Percentiles rank a stretch among this genome's conserved stretches.
Evolutionary conservation across 1,140 invertebrate species (phyloP).

Genomic region (Bombus waltoni): DNA sequence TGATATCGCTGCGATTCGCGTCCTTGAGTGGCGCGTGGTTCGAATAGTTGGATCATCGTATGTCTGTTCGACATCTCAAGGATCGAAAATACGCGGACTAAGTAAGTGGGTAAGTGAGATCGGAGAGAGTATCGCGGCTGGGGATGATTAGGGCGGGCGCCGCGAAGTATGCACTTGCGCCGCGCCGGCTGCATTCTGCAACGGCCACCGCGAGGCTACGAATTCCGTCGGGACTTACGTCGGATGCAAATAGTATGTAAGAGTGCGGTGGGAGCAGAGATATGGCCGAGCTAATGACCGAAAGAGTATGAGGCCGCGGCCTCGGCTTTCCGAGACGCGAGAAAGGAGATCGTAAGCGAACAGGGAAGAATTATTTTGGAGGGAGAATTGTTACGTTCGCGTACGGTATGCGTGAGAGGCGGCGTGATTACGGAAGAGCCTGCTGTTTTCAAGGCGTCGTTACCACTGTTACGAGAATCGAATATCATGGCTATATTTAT

Average conservation of each 20-base stretch:
- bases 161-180: slow-evolving; percentile 61
- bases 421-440: no score
- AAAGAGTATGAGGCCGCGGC: slow-evolving; percentile 68
- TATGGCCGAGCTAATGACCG: slow-evolving; percentile 67
- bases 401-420: neutral
- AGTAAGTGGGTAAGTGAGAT: slow-evolving; percentile 58
- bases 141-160: slow-evolving; percentile 69
- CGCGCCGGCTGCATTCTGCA: slow-evolving; percentile 59
- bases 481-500: no score
- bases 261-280: slow-evolving; percentile 62
- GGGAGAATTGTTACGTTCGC: slow-evolving; percentile 18
- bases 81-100: slow-evolving; percentile 42
- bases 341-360: slow-evolving; percentile 60
- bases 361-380: slow-evolving; percentile 33
- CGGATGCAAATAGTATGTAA: slow-evolving; percentile 68
- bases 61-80: slow-evolving; percentile 25
- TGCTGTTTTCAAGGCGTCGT: neutral
- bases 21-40: neutral
- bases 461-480: no score
- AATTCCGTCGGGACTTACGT: slow-evolving; percentile 67
- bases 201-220: slow-evolving; percentile 58
- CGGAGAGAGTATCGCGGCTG: slow-evolving; percentile 31
- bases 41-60: neutral
- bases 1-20: neutral
- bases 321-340: slow-evolving; percentile 65